These are phyloP conservation scores for Characodon lateralis DNA, from an alignment of 2,797 vertebrate genomes.

Conservation along the genomic window DNA sequence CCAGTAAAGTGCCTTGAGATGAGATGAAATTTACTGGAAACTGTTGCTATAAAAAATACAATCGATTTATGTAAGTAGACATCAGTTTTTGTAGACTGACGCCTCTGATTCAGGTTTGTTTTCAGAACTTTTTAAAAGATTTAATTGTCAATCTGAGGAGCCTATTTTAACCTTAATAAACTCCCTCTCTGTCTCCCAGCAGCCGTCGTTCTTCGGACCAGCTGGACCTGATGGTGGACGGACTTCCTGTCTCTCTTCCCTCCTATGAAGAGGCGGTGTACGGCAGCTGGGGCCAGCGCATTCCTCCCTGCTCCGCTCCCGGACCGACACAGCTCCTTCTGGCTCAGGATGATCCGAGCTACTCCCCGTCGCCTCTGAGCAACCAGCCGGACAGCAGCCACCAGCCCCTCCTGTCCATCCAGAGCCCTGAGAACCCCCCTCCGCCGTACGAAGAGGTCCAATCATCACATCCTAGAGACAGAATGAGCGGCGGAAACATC, in stretches of 20 bases:
- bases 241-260: conserved; percentile 74
- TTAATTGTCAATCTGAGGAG: background rate
- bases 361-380: conserved; percentile 40
- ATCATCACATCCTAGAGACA: conserved; percentile 35
- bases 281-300: conserved; percentile 78
- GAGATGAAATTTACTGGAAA: no score
- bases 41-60: no score
- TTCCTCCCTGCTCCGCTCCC: conserved; percentile 40
- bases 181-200: conserved; percentile 12
- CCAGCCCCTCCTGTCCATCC: conserved; percentile 40
- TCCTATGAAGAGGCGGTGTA: conserved; percentile 83
- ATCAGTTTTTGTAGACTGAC: no score
- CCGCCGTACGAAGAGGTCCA: conserved; percentile 79
- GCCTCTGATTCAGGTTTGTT: no score
- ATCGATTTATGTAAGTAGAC: no score
- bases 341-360: conserved; percentile 62
- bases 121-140: no score
- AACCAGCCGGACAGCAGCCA: conserved; percentile 49
- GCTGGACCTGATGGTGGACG: conserved; percentile 80
- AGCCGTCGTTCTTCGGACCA: conserved; percentile 81
- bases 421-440: conserved; percentile 57
- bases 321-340: conserved; percentile 81
- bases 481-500: conserved; percentile 28
- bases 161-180: background rate
- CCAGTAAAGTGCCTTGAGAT: no score